Conservation (phyloP, 2,797 vertebrate species). For the Phrynocephalus forsythii region DNA sequence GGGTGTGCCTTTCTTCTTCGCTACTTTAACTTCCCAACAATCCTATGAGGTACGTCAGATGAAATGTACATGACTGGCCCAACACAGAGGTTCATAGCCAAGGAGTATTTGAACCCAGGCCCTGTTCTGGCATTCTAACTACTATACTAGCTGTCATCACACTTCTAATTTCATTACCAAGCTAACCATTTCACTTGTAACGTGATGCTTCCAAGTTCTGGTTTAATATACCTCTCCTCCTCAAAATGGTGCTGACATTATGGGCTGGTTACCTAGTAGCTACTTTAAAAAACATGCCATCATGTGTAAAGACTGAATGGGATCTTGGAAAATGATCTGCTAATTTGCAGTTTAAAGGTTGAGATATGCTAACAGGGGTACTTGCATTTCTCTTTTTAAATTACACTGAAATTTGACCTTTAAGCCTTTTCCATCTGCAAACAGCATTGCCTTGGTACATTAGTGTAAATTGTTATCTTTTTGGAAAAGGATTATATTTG, state of each 20-base stretch:
- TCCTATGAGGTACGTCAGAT: no score
- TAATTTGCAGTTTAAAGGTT: constrained; percentile 31
- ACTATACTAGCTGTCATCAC: no score
- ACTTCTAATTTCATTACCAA: no score
- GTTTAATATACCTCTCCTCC: neutral
- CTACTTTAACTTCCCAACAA: no score
- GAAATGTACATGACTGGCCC: no score
- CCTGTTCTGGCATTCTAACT: no score
- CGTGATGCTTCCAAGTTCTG: neutral
- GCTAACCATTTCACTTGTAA: neutral
- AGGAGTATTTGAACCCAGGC: no score
- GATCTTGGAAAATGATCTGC: constrained; percentile 28
- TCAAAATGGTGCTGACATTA: neutral
- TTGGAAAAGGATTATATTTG: neutral
- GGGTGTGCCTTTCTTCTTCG: no score
- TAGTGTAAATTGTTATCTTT: constrained; percentile 13
- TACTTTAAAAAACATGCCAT: constrained; percentile 22
- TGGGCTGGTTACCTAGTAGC: neutral
- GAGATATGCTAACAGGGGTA: constrained; percentile 9
- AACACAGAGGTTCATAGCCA: no score
- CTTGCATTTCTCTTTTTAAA: constrained; percentile 14
- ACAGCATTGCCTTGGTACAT: constrained; percentile 17
- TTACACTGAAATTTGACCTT: constrained; percentile 30
- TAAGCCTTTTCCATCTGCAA: neutral
- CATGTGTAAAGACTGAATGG: constrained; percentile 16